Conservation (phyloP, 2,113 vertebrate genomes). For the Plestiodon gilberti region DNA sequence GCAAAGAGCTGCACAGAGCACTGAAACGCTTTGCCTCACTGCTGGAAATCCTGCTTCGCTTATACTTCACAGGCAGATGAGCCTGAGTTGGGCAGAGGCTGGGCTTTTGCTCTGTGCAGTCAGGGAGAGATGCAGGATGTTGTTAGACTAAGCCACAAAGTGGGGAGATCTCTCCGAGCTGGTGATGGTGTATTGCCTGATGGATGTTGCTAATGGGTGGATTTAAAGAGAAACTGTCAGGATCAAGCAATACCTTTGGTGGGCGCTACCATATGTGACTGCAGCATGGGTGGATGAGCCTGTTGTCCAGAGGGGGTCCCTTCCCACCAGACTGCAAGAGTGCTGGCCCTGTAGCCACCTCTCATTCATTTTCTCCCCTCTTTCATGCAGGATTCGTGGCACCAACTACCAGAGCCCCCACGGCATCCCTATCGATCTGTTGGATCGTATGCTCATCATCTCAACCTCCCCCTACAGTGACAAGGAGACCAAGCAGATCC, state of each 20-base stretch:
- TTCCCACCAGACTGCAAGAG: neutral
- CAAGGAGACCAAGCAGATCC: constrained; percentile 91
- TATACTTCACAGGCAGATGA: neutral
- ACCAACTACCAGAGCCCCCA: constrained; percentile 94
- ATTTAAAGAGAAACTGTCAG: neutral
- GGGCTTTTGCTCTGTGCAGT: neutral
- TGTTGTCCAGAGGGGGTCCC: neutral
- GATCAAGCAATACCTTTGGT: neutral
- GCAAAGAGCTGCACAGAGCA: neutral
- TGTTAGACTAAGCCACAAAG: neutral
- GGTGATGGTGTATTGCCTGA: neutral
- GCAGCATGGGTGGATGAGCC: neutral
- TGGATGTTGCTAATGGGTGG: neutral
- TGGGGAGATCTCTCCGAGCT: neutral
- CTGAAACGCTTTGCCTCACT: neutral
- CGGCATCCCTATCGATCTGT: constrained; percentile 90
- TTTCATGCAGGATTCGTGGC: constrained; percentile 84
- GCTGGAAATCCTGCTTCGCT: neutral
- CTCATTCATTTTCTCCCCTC: neutral
- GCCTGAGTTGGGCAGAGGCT: too few relatives aligned
- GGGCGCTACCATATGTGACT: too few relatives aligned
- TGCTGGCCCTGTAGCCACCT: too few relatives aligned
- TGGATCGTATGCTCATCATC: constrained; percentile 91
- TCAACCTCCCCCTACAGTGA: constrained; percentile 90
- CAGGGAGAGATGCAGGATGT: neutral